Evolutionary conservation across 2,888 invertebrate species (phyloP), one percentile per base, ranked within the genome.

Genomic region (Caenorhabditis virilis): DNA sequence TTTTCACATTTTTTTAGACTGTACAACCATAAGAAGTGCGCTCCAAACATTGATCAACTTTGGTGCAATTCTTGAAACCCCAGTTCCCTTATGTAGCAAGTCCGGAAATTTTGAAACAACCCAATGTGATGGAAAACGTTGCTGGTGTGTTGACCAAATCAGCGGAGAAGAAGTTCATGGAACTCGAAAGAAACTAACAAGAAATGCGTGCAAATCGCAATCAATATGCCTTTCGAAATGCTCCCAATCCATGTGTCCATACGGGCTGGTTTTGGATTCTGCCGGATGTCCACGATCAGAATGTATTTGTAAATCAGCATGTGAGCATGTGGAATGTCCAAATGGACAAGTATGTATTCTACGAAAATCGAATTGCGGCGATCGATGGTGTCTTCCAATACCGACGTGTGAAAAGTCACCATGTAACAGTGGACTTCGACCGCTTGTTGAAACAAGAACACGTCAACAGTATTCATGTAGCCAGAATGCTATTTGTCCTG

Each of bases 121-220:
- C 42, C 62, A 62, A 58, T 63, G 71, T 39, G 61, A 65, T 38
- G 43, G 35, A 30, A 64, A 59, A 42, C 39, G 54, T 23, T 75
- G 75, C 46, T 75, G 75, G 75, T 75, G 75, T 53, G 75, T 73
- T 11, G 58, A 73, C 47, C 53, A 55, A 26, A 46, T 55, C n/a
- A 62, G 66, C 45, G 80, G 80, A 9, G 48, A 66, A 25, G 80
- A 80, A 58, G 42, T 74, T 23, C 61, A 57, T 46, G 80, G 80
- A 39, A 80, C 80, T 13, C 39, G 73, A 48, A 68, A 48, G 39
- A 51, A 39, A 35, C 57, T 61, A 42, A 51, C 55, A 35, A 54
- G 55, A 52, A 59, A 64, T 38, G 54, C 64, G 46, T 64, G 64
- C 47, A 64, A 59, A 36, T 49, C 58, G 2, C 53, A 55, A 51